These are phyloP conservation scores for Netta rufina DNA, from an alignment of 2,797 vertebrate genomes.

Conservation along the genomic window DNA sequence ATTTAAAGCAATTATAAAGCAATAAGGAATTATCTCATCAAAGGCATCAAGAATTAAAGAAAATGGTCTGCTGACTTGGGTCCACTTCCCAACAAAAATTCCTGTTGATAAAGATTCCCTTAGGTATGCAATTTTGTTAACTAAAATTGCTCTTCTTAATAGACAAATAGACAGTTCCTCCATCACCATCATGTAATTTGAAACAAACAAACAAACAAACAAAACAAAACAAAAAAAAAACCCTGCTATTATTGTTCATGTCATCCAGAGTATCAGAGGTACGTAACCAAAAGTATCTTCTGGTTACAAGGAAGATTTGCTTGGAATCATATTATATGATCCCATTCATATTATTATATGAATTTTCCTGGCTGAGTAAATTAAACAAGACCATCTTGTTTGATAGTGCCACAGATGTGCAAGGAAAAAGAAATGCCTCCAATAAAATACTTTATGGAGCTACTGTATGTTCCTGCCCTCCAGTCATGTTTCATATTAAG, in stretches of 20 bases:
- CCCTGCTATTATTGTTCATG: neutral
- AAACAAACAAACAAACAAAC: no score
- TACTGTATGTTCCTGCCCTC: neutral
- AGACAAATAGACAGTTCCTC: neutral
- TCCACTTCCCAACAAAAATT: neutral
- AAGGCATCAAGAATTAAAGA: neutral
- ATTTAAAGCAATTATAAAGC: neutral
- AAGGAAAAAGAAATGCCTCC: neutral
- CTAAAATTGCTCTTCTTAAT: neutral
- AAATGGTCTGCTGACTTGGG: fast-evolving
- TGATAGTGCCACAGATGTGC: neutral
- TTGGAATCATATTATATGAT: neutral
- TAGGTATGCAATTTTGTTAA: neutral
- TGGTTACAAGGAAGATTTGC: neutral
- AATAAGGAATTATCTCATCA: neutral
- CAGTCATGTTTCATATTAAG: neutral
- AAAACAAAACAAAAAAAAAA: neutral
- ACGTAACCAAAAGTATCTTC: neutral
- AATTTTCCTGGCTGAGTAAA: neutral
- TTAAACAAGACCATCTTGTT: neutral
- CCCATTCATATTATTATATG: neutral
- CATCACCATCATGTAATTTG: neutral
- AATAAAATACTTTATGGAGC: neutral
- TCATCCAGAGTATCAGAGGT: neutral
- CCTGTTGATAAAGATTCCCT: neutral